Evolutionary conservation across 2,888 invertebrate species (phyloP).

Genomic region (Leucophenga maculata): DNA sequence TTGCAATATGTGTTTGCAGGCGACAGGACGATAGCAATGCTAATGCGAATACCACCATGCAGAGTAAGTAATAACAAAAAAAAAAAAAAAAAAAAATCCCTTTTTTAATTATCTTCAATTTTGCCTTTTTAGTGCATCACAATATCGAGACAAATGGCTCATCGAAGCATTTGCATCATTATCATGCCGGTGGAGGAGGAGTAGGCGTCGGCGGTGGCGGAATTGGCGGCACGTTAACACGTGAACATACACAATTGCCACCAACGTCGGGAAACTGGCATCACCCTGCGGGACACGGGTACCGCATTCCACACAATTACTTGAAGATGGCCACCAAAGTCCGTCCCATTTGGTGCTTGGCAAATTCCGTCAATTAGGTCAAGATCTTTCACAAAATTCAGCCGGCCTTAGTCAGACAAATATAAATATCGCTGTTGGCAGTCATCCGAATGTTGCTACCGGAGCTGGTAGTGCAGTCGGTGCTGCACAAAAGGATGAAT

Average conservation of each 20-base stretch:
- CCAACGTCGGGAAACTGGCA: conserved; percentile 91
- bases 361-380: conserved; percentile 79
- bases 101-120: background rate
- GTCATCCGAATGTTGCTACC: conserved; percentile 63
- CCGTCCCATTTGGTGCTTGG: conserved; percentile 96
- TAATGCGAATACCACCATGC: conserved; percentile 73
- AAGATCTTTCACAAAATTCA: conserved; percentile 74
- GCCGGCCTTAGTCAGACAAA: conserved; percentile 65
- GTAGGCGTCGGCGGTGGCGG: conserved; percentile 49
- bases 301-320: conserved; percentile 73
- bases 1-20: conserved; percentile 84
- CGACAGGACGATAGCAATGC: conserved; percentile 70
- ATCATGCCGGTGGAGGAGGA: conserved; percentile 36
- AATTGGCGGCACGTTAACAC: conserved; percentile 74
- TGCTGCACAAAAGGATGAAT: conserved; percentile 89
- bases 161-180: conserved; percentile 75
- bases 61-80: conserved; percentile 69
- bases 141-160: conserved; percentile 80
- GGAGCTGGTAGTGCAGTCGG: conserved; percentile 41
- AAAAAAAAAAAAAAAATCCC: background rate
- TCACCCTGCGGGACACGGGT: conserved; percentile 88
- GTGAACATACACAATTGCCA: conserved; percentile 75
- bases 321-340: conserved; percentile 81
- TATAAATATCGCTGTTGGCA: conserved; percentile 60
- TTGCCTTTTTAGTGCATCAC: conserved; percentile 66